A percentile compares a stretch with the other conserved stretches of the same genome.
Evolutionary conservation across 2,113 vertebrate species (phyloP).

Genomic region (Lamprotornis superbus): DNA sequence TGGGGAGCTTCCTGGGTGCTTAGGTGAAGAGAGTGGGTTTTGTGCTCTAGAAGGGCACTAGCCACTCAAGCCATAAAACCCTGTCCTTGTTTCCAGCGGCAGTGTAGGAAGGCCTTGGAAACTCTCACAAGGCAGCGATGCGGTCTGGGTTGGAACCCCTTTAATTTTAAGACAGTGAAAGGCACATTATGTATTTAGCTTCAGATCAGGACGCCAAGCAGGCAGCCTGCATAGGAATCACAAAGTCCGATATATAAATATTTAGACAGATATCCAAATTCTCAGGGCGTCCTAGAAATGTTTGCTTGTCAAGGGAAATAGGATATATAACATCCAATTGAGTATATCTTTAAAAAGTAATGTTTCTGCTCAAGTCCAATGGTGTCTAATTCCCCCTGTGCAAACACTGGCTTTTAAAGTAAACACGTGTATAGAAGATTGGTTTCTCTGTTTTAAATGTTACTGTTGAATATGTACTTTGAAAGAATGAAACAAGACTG

Average conservation of each 20-base stretch:
- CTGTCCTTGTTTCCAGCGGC: not conserved
- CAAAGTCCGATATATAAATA: conserved; percentile 60
- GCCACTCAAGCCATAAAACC: not conserved
- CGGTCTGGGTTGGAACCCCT: not conserved
- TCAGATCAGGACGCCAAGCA: conserved; percentile 19
- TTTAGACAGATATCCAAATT: conserved; percentile 69
- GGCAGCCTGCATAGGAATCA: conserved; percentile 4
- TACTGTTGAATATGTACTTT: conserved; percentile 54
- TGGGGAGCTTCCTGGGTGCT: not conserved
- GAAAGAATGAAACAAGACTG: conserved; percentile 30
- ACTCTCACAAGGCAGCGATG: not conserved
- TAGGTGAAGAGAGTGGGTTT: not conserved
- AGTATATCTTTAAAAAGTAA: conserved; percentile 61
- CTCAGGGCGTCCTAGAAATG: conserved; percentile 61
- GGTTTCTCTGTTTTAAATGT: conserved; percentile 62
- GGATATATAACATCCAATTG: conserved; percentile 69
- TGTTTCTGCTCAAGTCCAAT: conserved; percentile 60
- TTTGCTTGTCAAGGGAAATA: conserved; percentile 72
- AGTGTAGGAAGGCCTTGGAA: not conserved
- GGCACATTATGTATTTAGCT: conserved; percentile 12
- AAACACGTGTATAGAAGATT: conserved; percentile 51
- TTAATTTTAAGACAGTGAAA: conserved; percentile 45
- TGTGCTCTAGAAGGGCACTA: not conserved
- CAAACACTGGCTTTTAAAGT: conserved; percentile 64
- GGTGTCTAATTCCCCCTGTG: conserved; percentile 52